Percentiles rank a stretch among this genome's conserved stretches.
phyloP scores from a whole-genome alignment of 2,113 vertebrate genomes.

The Capreolus pygargus region DNA sequence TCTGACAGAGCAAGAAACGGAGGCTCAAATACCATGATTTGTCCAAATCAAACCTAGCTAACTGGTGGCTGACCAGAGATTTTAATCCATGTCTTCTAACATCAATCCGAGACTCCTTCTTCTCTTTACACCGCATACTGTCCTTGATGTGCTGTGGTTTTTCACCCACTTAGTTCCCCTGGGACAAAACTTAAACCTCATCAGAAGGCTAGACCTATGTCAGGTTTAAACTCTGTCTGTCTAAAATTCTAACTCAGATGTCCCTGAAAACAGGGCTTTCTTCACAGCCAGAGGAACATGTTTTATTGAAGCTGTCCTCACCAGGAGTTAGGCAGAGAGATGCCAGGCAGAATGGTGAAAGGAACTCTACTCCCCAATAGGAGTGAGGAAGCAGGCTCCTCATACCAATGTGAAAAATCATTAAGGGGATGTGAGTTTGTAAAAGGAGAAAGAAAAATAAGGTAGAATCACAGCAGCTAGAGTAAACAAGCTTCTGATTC shows the following conservation, averaged over 20 bases:
- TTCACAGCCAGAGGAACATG: neutral
- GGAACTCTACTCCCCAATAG: neutral
- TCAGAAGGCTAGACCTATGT: neutral
- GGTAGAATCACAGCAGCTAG: constrained; percentile 22
- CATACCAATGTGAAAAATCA: neutral
- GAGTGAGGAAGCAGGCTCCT: neutral
- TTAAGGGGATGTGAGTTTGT: neutral
- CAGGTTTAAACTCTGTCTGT: neutral
- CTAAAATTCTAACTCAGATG: neutral
- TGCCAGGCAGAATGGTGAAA: neutral
- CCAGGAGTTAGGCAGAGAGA: neutral
- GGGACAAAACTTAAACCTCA: neutral
- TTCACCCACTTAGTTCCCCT: neutral
- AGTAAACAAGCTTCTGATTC: constrained; percentile 12
- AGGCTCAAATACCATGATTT: neutral
- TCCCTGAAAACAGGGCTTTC: neutral
- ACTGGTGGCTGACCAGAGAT: neutral
- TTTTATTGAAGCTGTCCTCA: neutral
- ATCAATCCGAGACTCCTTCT: neutral
- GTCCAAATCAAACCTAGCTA: neutral
- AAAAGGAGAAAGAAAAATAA: constrained; percentile 14
- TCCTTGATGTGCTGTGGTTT: neutral
- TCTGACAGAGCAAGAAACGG: neutral
- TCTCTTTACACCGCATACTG: neutral
- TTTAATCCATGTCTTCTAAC: neutral